phyloP scores from a whole-genome alignment of 2,113 vertebrate species.

The Prolemur simus region DNA sequence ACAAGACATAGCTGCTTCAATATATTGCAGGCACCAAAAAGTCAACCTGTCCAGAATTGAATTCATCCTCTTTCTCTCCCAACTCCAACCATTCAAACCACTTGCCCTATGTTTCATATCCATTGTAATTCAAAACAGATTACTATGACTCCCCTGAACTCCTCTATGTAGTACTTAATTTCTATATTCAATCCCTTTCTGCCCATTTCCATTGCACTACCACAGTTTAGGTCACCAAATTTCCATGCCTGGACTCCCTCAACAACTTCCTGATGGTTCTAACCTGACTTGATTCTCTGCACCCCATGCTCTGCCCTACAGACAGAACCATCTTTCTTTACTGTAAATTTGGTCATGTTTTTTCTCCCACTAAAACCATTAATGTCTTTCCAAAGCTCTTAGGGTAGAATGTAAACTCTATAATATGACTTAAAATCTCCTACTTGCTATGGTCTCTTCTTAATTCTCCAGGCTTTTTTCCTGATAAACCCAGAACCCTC shows the following conservation, averaged over 20 bases:
- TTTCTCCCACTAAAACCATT: background rate
- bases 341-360: background rate
- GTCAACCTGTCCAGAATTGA: background rate
- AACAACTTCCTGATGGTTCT: background rate
- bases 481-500: background rate
- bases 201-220: background rate
- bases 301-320: background rate
- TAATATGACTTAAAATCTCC: background rate
- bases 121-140: background rate
- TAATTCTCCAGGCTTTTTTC: background rate
- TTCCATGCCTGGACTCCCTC: background rate
- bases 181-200: background rate
- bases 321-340: background rate
- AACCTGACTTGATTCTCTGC: background rate
- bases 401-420: constrained; percentile 17
- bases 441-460: background rate
- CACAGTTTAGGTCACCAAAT: background rate
- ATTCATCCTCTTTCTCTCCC: background rate
- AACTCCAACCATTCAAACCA: background rate
- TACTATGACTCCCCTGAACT: background rate
- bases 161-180: background rate
- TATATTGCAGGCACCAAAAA: background rate
- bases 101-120: background rate
- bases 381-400: background rate
- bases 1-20: background rate